Percentiles rank a stretch among this genome's conserved stretches.
Conservation (phyloP, 2,888 invertebrate species). For the Cheilosia impressa region DNA sequence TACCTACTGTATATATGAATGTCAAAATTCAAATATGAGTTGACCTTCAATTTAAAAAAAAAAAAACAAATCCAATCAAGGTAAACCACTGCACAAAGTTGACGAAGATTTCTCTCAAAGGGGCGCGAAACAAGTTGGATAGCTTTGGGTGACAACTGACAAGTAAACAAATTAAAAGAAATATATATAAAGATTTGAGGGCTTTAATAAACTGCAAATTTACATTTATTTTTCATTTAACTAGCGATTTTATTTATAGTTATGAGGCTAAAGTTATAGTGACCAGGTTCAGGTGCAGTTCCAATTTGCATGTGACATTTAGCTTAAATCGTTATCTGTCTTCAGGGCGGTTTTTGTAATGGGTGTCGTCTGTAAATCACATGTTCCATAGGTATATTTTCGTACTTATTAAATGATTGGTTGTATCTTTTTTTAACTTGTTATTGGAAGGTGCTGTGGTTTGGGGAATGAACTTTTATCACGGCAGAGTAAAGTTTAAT, state of each 20-base stretch:
- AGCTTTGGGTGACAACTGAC: constrained; percentile 9
- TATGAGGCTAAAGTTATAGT: neutral
- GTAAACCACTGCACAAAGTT: constrained; percentile 27
- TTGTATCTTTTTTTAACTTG: no score
- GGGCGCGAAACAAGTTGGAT: constrained; percentile 2
- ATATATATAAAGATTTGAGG: neutral
- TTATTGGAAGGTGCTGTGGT: no score
- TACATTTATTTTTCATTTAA: neutral
- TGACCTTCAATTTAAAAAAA: constrained; percentile 32
- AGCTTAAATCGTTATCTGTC: neutral
- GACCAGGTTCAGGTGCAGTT: constrained; percentile 3
- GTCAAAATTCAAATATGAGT: constrained; percentile 35
- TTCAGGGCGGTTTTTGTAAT: no score
- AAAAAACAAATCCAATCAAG: constrained; percentile 11
- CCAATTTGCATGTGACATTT: neutral
- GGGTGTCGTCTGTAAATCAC: no score
- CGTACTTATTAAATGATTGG: no score
- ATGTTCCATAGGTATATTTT: no score
- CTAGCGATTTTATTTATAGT: constrained; percentile 7
- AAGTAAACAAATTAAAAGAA: neutral
- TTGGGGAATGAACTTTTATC: no score
- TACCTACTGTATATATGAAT: neutral
- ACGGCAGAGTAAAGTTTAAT: no score
- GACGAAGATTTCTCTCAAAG: neutral
- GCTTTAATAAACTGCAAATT: constrained; percentile 3